These are phyloP conservation scores for Synanceia verrucosa DNA, from an alignment of 2,797 vertebrate genomes.

Conservation along the genomic window DNA sequence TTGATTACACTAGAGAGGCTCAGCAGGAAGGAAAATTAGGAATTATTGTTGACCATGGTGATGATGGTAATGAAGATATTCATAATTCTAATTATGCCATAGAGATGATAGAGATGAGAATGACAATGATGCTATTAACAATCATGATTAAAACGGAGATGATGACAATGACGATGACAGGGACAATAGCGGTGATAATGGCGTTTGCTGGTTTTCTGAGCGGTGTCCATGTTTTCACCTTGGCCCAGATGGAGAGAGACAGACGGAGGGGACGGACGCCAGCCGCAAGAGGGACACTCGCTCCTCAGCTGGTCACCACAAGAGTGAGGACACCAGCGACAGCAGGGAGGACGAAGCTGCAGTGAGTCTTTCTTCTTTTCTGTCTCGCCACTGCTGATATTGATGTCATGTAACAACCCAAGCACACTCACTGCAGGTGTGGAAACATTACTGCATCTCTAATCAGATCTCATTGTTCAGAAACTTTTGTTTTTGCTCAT, in stretches of 20 bases:
- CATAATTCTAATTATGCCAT: conserved; percentile 28
- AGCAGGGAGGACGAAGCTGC: conserved; percentile 89
- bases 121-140: conserved; percentile 46
- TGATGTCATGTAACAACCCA: not conserved
- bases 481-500: conserved; percentile 15
- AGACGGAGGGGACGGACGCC: conserved; percentile 84
- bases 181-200: conserved; percentile 5
- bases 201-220: conserved; percentile 35
- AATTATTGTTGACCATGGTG: conserved; percentile 42
- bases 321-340: conserved; percentile 89
- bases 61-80: conserved; percentile 45
- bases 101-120: conserved; percentile 28
- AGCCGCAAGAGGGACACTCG: conserved; percentile 77
- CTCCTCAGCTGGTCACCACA: conserved; percentile 74
- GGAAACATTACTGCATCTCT: not conserved
- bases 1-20: conserved; percentile 35
- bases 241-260: conserved; percentile 89
- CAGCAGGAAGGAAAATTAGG: not conserved
- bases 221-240: conserved; percentile 48
- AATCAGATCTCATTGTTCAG: conserved; percentile 3
- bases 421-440: not conserved
- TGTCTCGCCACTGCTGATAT: conserved; percentile 5
- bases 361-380: conserved; percentile 74
- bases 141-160: conserved; percentile 35
- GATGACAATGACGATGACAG: conserved; percentile 10